phyloP scores from a whole-genome alignment of 2,888 invertebrate genomes.

The Pristionchus japonicus region DNA sequence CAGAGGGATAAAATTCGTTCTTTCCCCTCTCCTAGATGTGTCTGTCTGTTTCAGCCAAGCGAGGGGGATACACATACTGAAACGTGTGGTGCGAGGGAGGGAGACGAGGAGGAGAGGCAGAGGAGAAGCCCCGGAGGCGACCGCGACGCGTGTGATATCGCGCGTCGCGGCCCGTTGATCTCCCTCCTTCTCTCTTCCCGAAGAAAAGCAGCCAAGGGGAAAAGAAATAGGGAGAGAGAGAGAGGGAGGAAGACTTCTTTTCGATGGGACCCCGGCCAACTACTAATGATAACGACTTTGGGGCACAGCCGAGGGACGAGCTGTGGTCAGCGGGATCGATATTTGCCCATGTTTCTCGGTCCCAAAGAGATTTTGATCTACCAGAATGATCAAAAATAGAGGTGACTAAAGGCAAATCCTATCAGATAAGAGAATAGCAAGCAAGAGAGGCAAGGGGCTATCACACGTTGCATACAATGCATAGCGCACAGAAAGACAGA shows the following conservation, averaged over 20 bases:
- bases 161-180: slow-evolving; percentile 30
- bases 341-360: too few species aligned
- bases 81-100: slow-evolving; percentile 17
- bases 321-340: too few species aligned
- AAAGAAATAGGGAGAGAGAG: slow-evolving; percentile 12
- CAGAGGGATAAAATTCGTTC: slow-evolving; percentile 15
- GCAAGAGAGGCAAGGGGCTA: not conserved
- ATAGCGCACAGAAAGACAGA: not conserved
- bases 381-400: not conserved
- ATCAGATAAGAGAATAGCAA: not conserved
- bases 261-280: not conserved
- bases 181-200: slow-evolving; percentile 8
- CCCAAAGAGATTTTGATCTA: not conserved
- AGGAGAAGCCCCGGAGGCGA: slow-evolving; percentile 22
- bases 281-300: slow-evolving; percentile 2
- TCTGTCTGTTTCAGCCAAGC: slow-evolving; percentile 6
- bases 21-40: slow-evolving; percentile 22
- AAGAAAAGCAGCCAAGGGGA: slow-evolving; percentile 1
- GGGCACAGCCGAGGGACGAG: not conserved
- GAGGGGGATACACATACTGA: slow-evolving; percentile 41
- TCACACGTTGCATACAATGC: slow-evolving; percentile 19
- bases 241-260: not conserved
- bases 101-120: not conserved
- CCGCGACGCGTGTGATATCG: slow-evolving; percentile 44
- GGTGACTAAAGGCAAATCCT: not conserved